These are phyloP conservation scores for Cactoblastis cactorum DNA, from an alignment of 2,888 invertebrate genomes.

Conservation along the genomic window DNA sequence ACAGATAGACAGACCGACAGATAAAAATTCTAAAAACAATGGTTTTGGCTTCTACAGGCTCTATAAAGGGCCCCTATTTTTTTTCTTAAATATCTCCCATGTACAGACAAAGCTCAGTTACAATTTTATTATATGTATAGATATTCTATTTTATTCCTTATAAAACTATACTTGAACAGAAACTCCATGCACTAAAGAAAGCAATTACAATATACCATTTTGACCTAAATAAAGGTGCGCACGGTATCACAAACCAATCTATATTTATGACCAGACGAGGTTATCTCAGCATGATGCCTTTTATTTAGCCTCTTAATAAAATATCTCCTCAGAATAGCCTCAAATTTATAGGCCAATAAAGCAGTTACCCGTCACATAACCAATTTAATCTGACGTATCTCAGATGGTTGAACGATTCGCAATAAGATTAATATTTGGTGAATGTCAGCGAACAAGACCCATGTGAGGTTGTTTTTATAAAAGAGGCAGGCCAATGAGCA, in stretches of 20 bases:
- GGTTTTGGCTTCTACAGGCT: no score
- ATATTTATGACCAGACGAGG: conserved; percentile 42
- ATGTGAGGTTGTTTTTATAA: conserved; percentile 4
- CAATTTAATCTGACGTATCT: conserved; percentile 58
- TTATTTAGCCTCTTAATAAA: conserved; percentile 67
- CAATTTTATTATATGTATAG: no score
- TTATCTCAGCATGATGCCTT: conserved; percentile 30
- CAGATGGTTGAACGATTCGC: conserved; percentile 42
- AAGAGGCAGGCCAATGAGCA: no score
- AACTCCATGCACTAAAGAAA: background rate
- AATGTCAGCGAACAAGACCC: conserved; percentile 10
- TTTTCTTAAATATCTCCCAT: no score
- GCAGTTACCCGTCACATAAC: conserved; percentile 60
- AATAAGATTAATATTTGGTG: conserved; percentile 34
- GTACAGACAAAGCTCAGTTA: no score
- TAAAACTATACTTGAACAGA: no score
- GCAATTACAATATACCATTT: background rate
- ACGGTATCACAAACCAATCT: conserved; percentile 41
- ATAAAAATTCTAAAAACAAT: no score
- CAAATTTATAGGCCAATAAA: conserved; percentile 62
- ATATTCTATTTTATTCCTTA: no score
- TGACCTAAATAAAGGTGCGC: conserved; percentile 17
- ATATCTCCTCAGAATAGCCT: conserved; percentile 42
- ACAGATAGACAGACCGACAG: no score
- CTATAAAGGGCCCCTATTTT: no score